A percentile compares a stretch with the other conserved stretches of the same genome.
Conservation (phyloP, 2,113 vertebrate species). For the Cebus imitator region DNA sequence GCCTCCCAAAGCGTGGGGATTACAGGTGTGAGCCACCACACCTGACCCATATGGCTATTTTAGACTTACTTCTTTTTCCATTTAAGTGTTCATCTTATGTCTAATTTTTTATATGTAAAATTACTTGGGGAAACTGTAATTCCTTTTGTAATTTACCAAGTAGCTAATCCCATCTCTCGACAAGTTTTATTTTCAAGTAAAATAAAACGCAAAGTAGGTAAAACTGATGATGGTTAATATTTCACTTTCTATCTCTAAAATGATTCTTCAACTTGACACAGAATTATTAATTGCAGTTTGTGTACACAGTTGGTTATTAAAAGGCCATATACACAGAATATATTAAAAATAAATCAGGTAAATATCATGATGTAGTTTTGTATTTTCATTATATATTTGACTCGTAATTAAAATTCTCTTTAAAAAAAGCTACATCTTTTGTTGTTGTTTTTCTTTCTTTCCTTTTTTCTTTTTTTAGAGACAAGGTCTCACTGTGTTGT, state of each 20-base stretch:
- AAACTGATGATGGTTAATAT: background rate
- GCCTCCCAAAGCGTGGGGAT: too few relatives aligned
- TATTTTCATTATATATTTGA: conserved; percentile 19
- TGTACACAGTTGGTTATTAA: background rate
- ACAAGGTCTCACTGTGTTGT: too few relatives aligned
- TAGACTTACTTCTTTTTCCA: background rate
- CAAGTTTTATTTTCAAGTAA: conserved; percentile 9
- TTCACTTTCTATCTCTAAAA: conserved; percentile 12
- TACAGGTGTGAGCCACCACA: too few relatives aligned
- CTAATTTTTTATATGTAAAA: background rate
- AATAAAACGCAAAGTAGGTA: background rate
- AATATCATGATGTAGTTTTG: background rate
- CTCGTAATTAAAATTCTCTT: conserved; percentile 3
- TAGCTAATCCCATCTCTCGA: background rate
- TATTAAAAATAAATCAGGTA: background rate
- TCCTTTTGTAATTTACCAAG: conserved; percentile 13
- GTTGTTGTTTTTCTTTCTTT: too few relatives aligned
- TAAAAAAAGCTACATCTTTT: background rate
- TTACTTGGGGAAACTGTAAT: background rate
- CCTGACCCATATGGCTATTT: background rate
- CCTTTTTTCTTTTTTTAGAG: too few relatives aligned
- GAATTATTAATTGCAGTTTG: background rate
- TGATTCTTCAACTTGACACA: background rate
- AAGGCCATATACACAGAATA: background rate
- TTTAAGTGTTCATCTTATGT: background rate